These are phyloP conservation scores for Orchestes rusci DNA, from an alignment of 2,888 invertebrate genomes.

Conservation along the genomic window DNA sequence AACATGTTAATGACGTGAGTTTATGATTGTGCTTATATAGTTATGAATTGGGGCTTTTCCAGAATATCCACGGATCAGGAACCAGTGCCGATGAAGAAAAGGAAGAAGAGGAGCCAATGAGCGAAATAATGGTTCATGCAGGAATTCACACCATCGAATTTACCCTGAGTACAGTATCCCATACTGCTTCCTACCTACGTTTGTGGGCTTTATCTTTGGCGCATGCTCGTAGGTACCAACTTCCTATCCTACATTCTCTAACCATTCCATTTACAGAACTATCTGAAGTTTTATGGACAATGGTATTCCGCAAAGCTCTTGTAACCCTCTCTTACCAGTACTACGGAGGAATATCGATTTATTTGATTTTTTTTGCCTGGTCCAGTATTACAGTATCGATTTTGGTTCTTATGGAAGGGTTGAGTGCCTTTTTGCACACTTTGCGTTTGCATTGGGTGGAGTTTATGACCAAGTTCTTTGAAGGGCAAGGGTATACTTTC, in stretches of 20 bases:
- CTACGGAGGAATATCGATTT: slow-evolving; percentile 50
- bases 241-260: not conserved
- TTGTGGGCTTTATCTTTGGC: slow-evolving; percentile 95
- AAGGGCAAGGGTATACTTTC: slow-evolving; percentile 75
- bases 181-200: slow-evolving; percentile 93
- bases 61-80: slow-evolving; percentile 12
- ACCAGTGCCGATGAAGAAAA: slow-evolving; percentile 34
- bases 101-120: slow-evolving; percentile 55
- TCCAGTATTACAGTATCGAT: slow-evolving; percentile 74
- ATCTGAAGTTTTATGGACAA: slow-evolving; percentile 37
- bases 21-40: no score
- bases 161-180: slow-evolving; percentile 90
- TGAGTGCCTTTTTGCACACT: slow-evolving; percentile 85
- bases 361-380: slow-evolving; percentile 67
- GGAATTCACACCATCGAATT: slow-evolving; percentile 96
- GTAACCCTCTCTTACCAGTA: slow-evolving; percentile 42
- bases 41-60: no score
- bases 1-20: no score
- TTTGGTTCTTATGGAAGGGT: slow-evolving; percentile 82
- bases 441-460: slow-evolving; percentile 87
- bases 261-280: slow-evolving; percentile 30
- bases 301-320: slow-evolving; percentile 29
- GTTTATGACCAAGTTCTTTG: slow-evolving; percentile 78
- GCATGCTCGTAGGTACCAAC: slow-evolving; percentile 72
- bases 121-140: slow-evolving; percentile 88